Conservation (phyloP, 2,113 vertebrate species). For the Ictalurus punctatus region DNA sequence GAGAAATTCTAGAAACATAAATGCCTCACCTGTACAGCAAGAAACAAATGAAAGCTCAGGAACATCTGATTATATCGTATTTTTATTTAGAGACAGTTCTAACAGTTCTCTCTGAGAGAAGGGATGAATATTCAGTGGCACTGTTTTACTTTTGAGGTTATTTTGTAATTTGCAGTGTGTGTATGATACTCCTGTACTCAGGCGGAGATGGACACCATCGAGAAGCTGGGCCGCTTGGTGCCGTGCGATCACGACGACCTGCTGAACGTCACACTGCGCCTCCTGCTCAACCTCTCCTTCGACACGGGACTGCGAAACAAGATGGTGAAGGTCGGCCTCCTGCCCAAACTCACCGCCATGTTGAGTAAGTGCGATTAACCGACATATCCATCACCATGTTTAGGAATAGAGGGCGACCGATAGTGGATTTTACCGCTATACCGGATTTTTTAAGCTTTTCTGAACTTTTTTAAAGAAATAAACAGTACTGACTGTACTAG, state of each 20-base stretch:
- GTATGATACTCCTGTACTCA: slow-evolving; percentile 54
- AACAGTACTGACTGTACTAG: too few relatives aligned
- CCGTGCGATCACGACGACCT: slow-evolving; percentile 87
- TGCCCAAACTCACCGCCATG: slow-evolving; percentile 85
- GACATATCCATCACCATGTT: neutral
- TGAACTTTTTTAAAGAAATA: too few relatives aligned
- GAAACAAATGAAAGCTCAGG: too few relatives aligned
- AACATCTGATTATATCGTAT: too few relatives aligned
- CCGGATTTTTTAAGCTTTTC: too few relatives aligned
- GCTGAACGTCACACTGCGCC: slow-evolving; percentile 82
- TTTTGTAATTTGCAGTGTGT: neutral
- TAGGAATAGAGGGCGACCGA: too few relatives aligned
- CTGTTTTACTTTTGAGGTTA: neutral
- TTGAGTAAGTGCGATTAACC: slow-evolving; percentile 75
- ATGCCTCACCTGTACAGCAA: too few relatives aligned
- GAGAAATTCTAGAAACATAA: too few relatives aligned
- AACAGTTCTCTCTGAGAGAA: neutral
- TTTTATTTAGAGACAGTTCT: too few relatives aligned
- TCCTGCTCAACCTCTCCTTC: slow-evolving; percentile 92
- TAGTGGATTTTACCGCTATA: too few relatives aligned
- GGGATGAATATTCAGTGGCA: neutral
- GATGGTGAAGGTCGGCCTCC: slow-evolving; percentile 89
- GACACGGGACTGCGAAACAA: slow-evolving; percentile 86
- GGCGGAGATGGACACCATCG: slow-evolving; percentile 86
- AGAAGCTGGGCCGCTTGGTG: slow-evolving; percentile 85